Evolutionary conservation across 2,797 vertebrate species (phyloP).

Genomic region (Trichosurus vulpecula): DNA sequence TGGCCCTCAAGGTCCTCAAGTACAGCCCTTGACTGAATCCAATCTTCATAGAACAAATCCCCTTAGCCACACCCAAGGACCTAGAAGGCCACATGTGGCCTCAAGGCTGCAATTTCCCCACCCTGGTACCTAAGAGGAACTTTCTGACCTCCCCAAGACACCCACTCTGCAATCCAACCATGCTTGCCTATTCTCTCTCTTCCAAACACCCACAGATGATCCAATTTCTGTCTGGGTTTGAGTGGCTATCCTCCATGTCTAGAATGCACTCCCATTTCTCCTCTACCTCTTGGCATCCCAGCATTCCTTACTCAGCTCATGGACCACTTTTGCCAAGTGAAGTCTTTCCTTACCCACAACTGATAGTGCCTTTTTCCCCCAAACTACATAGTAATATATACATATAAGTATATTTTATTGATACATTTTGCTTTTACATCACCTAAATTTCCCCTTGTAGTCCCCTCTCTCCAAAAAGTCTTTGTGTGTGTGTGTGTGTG

Average conservation of each 20-base stretch:
- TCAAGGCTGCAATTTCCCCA: too few relatives aligned
- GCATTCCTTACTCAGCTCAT: neutral
- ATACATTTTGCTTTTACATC: neutral
- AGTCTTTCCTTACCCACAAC: neutral
- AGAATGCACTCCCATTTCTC: neutral
- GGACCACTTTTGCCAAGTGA: neutral
- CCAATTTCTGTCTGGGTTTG: neutral
- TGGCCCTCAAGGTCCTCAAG: too few relatives aligned
- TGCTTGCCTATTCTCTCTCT: neutral
- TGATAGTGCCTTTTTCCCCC: neutral
- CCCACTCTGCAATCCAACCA: neutral
- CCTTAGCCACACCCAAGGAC: too few relatives aligned
- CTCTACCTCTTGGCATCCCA: neutral
- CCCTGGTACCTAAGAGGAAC: neutral
- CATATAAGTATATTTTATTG: neutral
- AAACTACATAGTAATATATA: neutral
- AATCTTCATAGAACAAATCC: too few relatives aligned
- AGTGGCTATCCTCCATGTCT: neutral
- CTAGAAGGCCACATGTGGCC: too few relatives aligned
- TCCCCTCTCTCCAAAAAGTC: neutral
- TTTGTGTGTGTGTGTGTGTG: neutral
- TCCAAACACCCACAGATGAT: neutral
- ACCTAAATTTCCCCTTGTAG: neutral
- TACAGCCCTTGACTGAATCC: too few relatives aligned
- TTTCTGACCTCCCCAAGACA: neutral